Evolutionary conservation across 2,113 vertebrate species (phyloP).

Genomic region (Pleuronectes platessa): DNA sequence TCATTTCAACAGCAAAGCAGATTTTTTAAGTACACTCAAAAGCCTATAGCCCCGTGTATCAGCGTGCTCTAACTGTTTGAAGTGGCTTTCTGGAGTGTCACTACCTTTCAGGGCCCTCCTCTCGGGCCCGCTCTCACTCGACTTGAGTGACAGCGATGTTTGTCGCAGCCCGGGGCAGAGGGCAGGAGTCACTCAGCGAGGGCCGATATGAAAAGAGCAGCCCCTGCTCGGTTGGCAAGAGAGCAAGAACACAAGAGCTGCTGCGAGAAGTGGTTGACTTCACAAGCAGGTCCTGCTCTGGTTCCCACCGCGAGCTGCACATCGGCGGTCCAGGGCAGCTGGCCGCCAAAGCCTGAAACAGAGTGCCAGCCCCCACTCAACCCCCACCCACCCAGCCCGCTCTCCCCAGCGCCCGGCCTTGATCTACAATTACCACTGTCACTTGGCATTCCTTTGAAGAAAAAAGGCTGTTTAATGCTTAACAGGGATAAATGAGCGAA

Average conservation of each 20-base stretch:
- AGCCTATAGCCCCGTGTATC: slow-evolving; percentile 48
- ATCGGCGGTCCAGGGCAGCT: slow-evolving; percentile 26
- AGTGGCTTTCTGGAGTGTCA: slow-evolving; percentile 62
- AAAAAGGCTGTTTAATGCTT: slow-evolving; percentile 64
- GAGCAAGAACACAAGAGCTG: slow-evolving; percentile 22
- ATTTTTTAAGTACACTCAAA: slow-evolving; percentile 40
- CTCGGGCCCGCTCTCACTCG: slow-evolving; percentile 37
- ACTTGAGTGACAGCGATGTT: slow-evolving; percentile 59
- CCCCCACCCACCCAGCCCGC: background rate
- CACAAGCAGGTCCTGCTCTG: slow-evolving; percentile 23
- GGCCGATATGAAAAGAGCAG: slow-evolving; percentile 53
- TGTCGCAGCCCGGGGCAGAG: slow-evolving; percentile 40
- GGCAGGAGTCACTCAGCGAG: slow-evolving; percentile 53
- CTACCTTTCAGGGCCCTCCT: slow-evolving; percentile 43
- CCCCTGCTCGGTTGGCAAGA: slow-evolving; percentile 28
- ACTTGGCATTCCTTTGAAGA: slow-evolving; percentile 61
- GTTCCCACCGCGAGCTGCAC: slow-evolving; percentile 40
- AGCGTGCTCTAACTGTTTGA: slow-evolving; percentile 49
- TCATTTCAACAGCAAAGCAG: slow-evolving; percentile 43
- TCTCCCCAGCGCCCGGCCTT: slow-evolving; percentile 52
- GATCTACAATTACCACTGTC: slow-evolving; percentile 75
- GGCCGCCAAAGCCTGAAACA: slow-evolving; percentile 26
- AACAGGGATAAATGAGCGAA: slow-evolving; percentile 69
- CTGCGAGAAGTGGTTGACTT: slow-evolving; percentile 43
- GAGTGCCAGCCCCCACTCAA: slow-evolving; percentile 7